Conservation (phyloP, 2,888 invertebrate species). For the Chironomus tentans region DNA sequence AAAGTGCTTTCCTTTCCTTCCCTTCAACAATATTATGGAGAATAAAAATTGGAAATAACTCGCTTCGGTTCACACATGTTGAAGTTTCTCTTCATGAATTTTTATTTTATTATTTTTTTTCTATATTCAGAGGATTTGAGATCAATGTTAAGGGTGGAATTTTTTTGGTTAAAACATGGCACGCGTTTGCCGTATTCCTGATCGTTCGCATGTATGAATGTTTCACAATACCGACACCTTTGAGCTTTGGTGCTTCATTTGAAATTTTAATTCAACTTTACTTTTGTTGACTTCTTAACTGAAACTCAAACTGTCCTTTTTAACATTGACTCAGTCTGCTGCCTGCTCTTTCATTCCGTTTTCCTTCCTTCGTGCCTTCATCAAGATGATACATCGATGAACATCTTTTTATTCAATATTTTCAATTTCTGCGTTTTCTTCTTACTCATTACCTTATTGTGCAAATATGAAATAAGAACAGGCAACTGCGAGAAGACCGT, state of each 20-base stretch:
- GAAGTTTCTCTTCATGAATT: background rate
- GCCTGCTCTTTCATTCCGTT: no score
- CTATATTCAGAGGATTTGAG: background rate
- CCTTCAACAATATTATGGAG: background rate
- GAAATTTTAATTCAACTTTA: background rate
- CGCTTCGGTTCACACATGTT: constrained; percentile 26
- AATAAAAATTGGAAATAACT: background rate
- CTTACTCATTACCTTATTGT: background rate
- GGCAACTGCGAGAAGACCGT: background rate
- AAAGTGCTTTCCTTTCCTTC: constrained; percentile 10
- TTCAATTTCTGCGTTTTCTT: no score
- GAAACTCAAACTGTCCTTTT: constrained; percentile 19
- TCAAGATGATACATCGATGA: background rate
- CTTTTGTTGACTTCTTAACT: background rate
- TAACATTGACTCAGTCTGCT: no score
- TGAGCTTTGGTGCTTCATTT: background rate
- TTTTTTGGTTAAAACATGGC: constrained; percentile 21
- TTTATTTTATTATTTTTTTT: background rate
- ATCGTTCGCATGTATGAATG: background rate
- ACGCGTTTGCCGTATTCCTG: constrained; percentile 5
- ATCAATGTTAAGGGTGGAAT: constrained; percentile 26
- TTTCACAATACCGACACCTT: constrained; percentile 21
- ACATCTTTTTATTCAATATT: no score
- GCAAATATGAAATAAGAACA: background rate
- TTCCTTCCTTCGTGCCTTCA: background rate